Conservation (phyloP, 2,113 vertebrate species). For the Galemys pyrenaicus region DNA sequence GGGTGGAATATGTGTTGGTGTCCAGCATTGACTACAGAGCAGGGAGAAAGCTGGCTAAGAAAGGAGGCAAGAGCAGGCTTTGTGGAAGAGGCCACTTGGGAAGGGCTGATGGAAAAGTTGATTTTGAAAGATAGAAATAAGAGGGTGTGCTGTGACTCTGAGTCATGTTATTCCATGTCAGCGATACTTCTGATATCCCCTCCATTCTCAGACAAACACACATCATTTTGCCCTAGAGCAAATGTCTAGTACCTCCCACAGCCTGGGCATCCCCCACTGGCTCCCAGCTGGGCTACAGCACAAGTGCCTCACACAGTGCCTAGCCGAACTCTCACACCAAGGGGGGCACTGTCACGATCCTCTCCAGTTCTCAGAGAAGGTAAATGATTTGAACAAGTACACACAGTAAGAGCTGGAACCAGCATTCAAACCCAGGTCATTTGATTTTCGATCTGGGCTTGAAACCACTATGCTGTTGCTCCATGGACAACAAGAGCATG, state of each 20-base stretch:
- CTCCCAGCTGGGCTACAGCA: not conserved
- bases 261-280: not conserved
- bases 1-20: not conserved
- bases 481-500: not conserved
- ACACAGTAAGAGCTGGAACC: not conserved
- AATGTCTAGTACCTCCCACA: not conserved
- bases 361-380: not conserved
- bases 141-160: not conserved
- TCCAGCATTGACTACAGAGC: not conserved
- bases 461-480: fast-evolving
- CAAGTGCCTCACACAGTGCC: not conserved
- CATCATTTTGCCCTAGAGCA: not conserved
- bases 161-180: not conserved
- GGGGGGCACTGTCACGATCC: not conserved
- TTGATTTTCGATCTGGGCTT: not conserved
- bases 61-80: not conserved
- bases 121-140: not conserved
- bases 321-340: not conserved
- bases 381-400: not conserved
- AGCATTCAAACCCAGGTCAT: not conserved
- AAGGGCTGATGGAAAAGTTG: not conserved
- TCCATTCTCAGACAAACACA: not conserved
- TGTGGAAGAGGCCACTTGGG: not conserved
- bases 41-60: not conserved
- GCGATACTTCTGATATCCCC: not conserved